Evolutionary conservation across 2,888 invertebrate species (phyloP).

Genomic region (Glyphotaelius pellucidus): DNA sequence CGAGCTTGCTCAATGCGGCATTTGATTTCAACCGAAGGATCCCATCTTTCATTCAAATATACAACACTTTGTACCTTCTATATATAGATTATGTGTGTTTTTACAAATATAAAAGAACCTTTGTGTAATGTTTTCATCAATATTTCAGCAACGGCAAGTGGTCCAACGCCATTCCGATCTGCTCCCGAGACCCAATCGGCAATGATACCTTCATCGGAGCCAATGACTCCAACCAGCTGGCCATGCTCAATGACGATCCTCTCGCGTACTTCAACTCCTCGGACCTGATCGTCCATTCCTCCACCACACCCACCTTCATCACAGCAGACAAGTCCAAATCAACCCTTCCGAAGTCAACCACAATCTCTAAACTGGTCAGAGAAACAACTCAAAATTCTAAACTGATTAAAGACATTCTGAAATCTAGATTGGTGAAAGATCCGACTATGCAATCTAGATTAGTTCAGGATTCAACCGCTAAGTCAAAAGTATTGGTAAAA

Average conservation of each 20-base stretch:
- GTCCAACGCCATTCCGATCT: conserved; percentile 91
- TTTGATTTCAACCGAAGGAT: too few species aligned
- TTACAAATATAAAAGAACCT: too few species aligned
- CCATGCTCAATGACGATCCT: conserved; percentile 73
- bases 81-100: too few species aligned
- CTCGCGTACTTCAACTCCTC: conserved; percentile 48
- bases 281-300: background rate
- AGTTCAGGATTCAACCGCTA: background rate
- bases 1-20: too few species aligned
- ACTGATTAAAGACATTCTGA: background rate
- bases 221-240: conserved; percentile 70
- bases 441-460: background rate
- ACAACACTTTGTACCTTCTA: too few species aligned
- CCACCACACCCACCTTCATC: background rate
- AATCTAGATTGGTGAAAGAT: background rate
- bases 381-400: background rate
- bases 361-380: background rate
- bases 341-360: background rate
- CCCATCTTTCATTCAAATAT: too few species aligned
- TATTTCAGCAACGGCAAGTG: conserved; percentile 87
- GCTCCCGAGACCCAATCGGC: conserved; percentile 74
- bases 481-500: background rate
- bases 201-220: conserved; percentile 59
- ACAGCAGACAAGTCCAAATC: background rate
- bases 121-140: background rate